Evolutionary conservation across 2,113 vertebrate genomes (phyloP).

Genomic region (Pseudorhombus dupliciocellatus): DNA sequence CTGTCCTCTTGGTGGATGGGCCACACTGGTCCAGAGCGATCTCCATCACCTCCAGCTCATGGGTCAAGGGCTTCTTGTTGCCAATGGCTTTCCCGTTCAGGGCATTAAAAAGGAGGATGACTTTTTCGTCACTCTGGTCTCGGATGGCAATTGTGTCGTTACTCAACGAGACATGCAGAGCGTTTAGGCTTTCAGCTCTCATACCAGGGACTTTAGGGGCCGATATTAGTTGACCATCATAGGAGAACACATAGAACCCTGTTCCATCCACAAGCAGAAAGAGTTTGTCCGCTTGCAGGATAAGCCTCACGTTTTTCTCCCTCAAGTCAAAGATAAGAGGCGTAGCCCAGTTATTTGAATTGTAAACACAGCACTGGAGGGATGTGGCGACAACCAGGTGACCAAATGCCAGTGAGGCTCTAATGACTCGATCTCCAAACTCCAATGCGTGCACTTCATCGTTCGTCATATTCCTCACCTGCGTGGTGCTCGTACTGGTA

Average conservation of each 20-base stretch:
- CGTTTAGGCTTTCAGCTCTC: slow-evolving; percentile 90
- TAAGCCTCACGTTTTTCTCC: too few relatives aligned
- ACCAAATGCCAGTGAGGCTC: too few relatives aligned
- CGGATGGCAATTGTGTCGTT: slow-evolving; percentile 91
- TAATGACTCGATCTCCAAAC: too few relatives aligned
- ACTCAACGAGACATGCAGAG: slow-evolving; percentile 89
- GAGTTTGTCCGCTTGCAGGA: slow-evolving; percentile 76
- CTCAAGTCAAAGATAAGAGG: too few relatives aligned
- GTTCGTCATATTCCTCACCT: too few relatives aligned
- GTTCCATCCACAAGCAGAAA: slow-evolving; percentile 93
- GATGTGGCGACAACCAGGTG: too few relatives aligned
- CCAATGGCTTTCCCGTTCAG: slow-evolving; percentile 89
- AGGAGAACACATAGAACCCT: slow-evolving; percentile 91
- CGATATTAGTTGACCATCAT: slow-evolving; percentile 92
- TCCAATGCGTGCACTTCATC: too few relatives aligned
- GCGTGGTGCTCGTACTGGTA: too few relatives aligned
- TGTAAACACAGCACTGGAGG: too few relatives aligned
- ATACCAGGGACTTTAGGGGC: slow-evolving; percentile 91
- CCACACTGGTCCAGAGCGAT: slow-evolving; percentile 94
- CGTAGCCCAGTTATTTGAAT: too few relatives aligned
- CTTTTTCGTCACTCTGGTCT: slow-evolving; percentile 93
- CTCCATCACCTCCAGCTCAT: slow-evolving; percentile 93
- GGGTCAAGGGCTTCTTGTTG: slow-evolving; percentile 90
- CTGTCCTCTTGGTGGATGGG: slow-evolving; percentile 88
- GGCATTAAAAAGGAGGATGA: slow-evolving; percentile 91